Conservation (phyloP, 2,113 vertebrate species). For the Merops nubicus region DNA sequence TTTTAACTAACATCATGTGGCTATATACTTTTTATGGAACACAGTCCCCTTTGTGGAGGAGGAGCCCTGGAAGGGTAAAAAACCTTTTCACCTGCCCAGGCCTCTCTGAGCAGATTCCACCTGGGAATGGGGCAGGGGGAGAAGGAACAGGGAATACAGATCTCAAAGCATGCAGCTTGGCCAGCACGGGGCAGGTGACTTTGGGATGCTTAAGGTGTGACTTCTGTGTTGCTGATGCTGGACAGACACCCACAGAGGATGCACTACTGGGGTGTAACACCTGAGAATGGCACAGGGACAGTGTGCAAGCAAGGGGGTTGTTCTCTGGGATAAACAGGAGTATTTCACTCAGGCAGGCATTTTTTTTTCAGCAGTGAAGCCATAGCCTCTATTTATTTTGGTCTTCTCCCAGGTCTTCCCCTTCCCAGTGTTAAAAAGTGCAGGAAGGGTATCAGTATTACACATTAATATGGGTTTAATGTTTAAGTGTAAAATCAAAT, state of each 20-base stretch:
- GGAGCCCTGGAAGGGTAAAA: not conserved
- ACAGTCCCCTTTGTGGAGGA: constrained; percentile 15
- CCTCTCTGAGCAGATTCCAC: too few relatives aligned
- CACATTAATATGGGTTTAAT: not conserved
- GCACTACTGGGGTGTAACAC: not conserved
- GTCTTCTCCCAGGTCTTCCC: not conserved
- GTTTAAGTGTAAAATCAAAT: not conserved
- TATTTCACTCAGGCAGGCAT: not conserved
- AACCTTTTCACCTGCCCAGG: too few relatives aligned
- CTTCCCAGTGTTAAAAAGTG: not conserved
- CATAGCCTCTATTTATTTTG: not conserved
- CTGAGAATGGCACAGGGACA: not conserved
- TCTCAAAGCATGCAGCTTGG: too few relatives aligned
- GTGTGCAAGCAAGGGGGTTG: not conserved
- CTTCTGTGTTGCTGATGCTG: not conserved
- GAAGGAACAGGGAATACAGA: not conserved
- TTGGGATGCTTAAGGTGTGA: not conserved
- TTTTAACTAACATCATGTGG: constrained; percentile 22
- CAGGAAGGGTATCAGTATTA: not conserved
- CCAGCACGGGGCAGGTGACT: too few relatives aligned
- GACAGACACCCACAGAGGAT: not conserved
- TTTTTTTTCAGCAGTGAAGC: not conserved
- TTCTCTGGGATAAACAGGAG: not conserved
- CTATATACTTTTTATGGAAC: constrained; percentile 12
- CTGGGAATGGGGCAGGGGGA: not conserved